Base-by-base conservation (phyloP, 2,888 invertebrate genomes). In the Dorcus parallelipipedus region DNA sequence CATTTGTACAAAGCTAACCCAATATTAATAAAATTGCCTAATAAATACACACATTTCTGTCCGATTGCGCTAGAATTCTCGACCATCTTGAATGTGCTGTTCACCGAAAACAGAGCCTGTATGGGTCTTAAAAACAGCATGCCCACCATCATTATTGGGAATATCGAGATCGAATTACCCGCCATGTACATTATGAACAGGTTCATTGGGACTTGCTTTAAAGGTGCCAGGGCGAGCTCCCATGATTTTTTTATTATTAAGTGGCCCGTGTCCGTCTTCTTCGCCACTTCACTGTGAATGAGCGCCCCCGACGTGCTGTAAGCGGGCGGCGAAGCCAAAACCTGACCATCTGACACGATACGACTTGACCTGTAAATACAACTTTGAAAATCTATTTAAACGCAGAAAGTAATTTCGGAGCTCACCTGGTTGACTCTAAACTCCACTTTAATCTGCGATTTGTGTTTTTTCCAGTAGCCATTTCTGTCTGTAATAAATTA, bases 61-160 rank as follows among this genome's bases (percentile, higher is more conserved):
- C 93, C 87, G 42, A 86, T 83, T 1, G 94, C 93, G 78, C 93
- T 94, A 42, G 90, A 89, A 26, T 95, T 95, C 79, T 96, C 96
- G 54, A 97, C 93, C 84, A 94, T 90, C 80, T 95, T 95, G 72
- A 97, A 97, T 38, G 96, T 91, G 63, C 89, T 87, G 73, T 90
- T 90, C 40, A 95, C 91, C 0, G 94, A 83, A 76, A 98, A 93
- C 56, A 99, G 83, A 2, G 98, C 97, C 80, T 98, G 97, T 26
- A 98, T 87, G 2, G 98, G 98, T 61, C 97, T 83, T 71, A 98
- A 91, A 69, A 98, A 90, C 80, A 99, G 85, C 99, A 99, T 99
- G 45, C 97, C 97, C 7, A 99, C 97, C 99, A 99, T 99, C 99
- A 99, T 99, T 49, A 99, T 99, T 0, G 99, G 99, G 72, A 99